Base-by-base conservation (phyloP, 2,113 vertebrate genomes). In the Vulpes lagopus region DNA sequence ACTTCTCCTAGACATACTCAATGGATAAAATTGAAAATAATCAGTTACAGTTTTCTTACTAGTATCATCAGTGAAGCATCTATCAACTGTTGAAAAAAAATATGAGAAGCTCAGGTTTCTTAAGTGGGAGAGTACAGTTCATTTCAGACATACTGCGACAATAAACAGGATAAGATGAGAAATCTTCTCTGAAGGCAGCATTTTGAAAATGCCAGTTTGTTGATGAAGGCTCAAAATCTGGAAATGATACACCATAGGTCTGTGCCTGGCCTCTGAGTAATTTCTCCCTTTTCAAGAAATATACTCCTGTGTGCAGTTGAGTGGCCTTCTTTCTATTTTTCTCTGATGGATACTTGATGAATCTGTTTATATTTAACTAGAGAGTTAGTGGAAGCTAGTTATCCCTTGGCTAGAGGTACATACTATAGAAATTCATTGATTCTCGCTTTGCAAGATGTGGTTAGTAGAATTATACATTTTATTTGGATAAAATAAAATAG, bases 11-110 rank as follows among this genome's bases (percentile, higher is more conserved):
- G 32, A 71, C 4, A 79, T 71, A 51, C 20, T 84, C 32, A 59
- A 30, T 49, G 43, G 51, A 79, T 93, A 88, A 62, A 82, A 65
- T 11, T 83, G 19, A 35, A 97, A 91, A 64, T 51, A 87, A 86
- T 82, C 78, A 38, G 35, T 64, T 73, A 3, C 1, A 10, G 7
- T 30, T 94, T 95, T 92, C 60, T 92, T 91, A 12, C 62, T 62
- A 79, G 14, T 49, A 73, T 59, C 65, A 62, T 73, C 55, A 94
- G 14, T 88, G 27, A 94, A 83, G 4, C 3, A 65, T 74, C 32
- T 55, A 71, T 11, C 25, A 89, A 49, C 9, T 62, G 7, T 80
- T 59, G 38, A 87, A 87, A 76, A 91, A 22, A 9, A 51, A 90
- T 83, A 65, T 8, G 7, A 53, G 51, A 92, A 71, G 4, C 30